phyloP scores from a whole-genome alignment of 2,113 vertebrate genomes.

The Talpa occidentalis region DNA sequence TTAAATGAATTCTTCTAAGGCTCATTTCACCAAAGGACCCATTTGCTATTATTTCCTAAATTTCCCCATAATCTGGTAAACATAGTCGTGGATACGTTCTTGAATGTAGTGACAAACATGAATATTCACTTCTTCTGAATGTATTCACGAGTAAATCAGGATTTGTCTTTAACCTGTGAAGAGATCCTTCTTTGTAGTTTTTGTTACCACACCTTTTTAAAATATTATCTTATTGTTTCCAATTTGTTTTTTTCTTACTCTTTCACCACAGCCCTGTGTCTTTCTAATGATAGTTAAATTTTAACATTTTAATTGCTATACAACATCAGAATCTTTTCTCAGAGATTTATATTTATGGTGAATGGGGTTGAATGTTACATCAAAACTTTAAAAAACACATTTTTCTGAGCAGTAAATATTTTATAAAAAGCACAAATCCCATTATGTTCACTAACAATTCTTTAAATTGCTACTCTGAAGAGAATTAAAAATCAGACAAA shows the following conservation, averaged over 20 bases:
- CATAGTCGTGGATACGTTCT: too few species aligned
- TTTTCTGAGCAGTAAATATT: neutral
- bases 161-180: neutral
- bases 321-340: neutral
- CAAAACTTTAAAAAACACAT: neutral
- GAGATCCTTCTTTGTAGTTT: neutral
- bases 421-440: neutral
- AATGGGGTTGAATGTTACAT: neutral
- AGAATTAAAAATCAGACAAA: conserved; percentile 27
- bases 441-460: neutral
- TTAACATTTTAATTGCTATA: neutral
- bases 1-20: neutral
- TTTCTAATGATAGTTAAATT: neutral
- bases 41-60: neutral
- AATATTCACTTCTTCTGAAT: neutral
- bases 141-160: neutral
- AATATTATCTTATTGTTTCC: neutral
- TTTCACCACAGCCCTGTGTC: neutral
- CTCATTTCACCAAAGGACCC: neutral
- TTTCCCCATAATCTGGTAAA: neutral
- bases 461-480: neutral
- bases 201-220: neutral
- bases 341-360: neutral
- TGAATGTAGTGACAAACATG: too few species aligned
- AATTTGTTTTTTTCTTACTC: neutral